phyloP scores from a whole-genome alignment of 1,140 invertebrate genomes.

The Augochlora pura region DNA sequence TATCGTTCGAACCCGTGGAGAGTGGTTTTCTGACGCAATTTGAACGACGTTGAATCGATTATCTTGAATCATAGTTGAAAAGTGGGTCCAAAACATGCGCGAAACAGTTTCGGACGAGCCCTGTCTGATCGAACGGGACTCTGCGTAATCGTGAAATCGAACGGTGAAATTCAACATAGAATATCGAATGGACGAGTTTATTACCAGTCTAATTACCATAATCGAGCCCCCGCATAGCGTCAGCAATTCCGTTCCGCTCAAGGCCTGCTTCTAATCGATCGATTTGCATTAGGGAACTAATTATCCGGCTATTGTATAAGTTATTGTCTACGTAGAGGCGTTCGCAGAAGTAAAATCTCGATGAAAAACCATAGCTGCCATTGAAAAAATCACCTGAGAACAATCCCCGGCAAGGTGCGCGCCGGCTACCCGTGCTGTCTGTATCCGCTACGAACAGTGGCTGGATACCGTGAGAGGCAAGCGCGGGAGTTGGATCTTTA shows the following conservation, averaged over 20 bases:
- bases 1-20: neutral
- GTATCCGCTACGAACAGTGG: neutral
- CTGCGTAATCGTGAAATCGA: neutral
- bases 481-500: neutral
- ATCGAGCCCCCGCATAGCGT: conserved; percentile 66
- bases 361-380: neutral
- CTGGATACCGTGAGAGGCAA: neutral
- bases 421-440: neutral
- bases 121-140: conserved; percentile 6
- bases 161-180: conserved; percentile 24
- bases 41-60: neutral
- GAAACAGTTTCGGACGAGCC: neutral
- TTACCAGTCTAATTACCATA: conserved; percentile 69
- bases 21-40: neutral
- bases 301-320: conserved; percentile 69
- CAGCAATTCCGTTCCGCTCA: conserved; percentile 59
- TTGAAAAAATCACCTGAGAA: neutral
- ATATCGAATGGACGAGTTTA: conserved; percentile 46
- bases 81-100: neutral
- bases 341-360: neutral
- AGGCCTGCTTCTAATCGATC: conserved; percentile 68
- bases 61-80: neutral
- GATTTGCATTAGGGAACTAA: conserved; percentile 72
- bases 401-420: neutral
- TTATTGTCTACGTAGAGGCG: conserved; percentile 39